Evolutionary conservation across 2,888 invertebrate genomes (phyloP).

Genomic region (Choreutis nemorana): DNA sequence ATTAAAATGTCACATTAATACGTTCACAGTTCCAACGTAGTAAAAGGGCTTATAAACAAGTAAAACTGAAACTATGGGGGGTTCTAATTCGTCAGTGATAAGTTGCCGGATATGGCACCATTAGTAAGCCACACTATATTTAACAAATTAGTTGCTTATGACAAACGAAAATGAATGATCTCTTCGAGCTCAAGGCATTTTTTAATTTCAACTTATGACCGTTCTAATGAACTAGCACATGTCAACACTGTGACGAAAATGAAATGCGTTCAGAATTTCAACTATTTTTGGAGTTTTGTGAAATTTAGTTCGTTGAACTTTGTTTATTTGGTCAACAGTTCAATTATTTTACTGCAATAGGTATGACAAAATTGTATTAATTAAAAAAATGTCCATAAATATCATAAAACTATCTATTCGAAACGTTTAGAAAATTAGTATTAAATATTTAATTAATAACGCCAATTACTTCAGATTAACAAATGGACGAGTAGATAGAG

Average conservation of each 20-base stretch:
- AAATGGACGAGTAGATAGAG: no score
- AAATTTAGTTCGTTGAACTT: no score
- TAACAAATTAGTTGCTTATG: slow-evolving; percentile 59
- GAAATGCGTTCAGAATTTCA: slow-evolving; percentile 18
- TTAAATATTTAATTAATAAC: no score
- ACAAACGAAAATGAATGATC: slow-evolving; percentile 60
- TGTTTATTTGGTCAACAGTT: no score
- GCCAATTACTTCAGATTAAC: no score
- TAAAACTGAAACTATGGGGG: slow-evolving; percentile 29
- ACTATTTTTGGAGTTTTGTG: no score
- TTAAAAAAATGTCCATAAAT: no score
- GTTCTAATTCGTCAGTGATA: slow-evolving; percentile 40
- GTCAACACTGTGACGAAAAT: slow-evolving; percentile 37
- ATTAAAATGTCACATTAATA: slow-evolving; percentile 58
- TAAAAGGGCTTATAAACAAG: slow-evolving; percentile 11
- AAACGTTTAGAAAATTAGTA: no score
- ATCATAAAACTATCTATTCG: no score
- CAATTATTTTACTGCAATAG: no score
- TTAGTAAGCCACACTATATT: slow-evolving; percentile 53
- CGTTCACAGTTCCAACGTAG: slow-evolving; percentile 26
- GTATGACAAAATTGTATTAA: no score
- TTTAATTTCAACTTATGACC: slow-evolving; percentile 32
- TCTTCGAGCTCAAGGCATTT: slow-evolving; percentile 32
- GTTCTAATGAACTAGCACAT: slow-evolving; percentile 50
- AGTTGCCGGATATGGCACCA: slow-evolving; percentile 52